Conservation (phyloP, 2,888 invertebrate genomes). For the Eulithis prunata region DNA sequence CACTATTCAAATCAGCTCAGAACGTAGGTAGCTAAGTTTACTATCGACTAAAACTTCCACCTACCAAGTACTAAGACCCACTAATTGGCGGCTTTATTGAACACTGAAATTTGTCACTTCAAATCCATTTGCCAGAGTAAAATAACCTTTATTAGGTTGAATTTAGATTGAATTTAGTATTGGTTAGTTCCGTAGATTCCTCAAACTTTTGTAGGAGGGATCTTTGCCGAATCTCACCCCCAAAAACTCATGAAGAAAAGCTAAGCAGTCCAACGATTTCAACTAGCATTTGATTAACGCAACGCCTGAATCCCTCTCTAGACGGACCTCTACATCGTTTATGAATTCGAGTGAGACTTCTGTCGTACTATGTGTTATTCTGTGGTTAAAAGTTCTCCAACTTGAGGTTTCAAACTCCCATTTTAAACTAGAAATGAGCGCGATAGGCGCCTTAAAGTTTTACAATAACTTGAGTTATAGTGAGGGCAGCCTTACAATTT, state of each 20-base stretch:
- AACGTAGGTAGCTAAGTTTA: constrained; percentile 15
- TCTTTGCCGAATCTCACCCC: too few species aligned
- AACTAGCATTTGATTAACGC: too few species aligned
- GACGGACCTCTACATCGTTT: too few species aligned
- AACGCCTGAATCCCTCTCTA: too few species aligned
- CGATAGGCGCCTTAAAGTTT: constrained; percentile 61
- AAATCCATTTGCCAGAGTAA: neutral
- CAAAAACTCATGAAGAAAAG: too few species aligned
- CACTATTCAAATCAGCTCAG: constrained; percentile 22
- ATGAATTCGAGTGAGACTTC: neutral
- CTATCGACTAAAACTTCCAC: constrained; percentile 6
- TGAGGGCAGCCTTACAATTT: constrained; percentile 35
- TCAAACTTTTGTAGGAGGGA: too few species aligned
- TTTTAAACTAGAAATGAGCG: constrained; percentile 71
- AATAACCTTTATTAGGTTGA: neutral
- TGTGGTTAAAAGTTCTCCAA: constrained; percentile 47
- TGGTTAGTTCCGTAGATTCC: too few species aligned
- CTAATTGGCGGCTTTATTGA: constrained; percentile 78
- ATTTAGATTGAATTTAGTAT: neutral
- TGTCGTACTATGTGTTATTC: neutral
- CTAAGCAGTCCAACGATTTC: too few species aligned
- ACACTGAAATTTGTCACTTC: constrained; percentile 43
- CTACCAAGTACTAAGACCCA: constrained; percentile 44
- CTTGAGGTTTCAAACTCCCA: constrained; percentile 70
- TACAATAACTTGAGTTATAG: constrained; percentile 59